A percentile compares a stretch with the other conserved stretches of the same genome.
phyloP scores from a whole-genome alignment of 2,888 invertebrate genomes.

The Macrosiphum euphorbiae region DNA sequence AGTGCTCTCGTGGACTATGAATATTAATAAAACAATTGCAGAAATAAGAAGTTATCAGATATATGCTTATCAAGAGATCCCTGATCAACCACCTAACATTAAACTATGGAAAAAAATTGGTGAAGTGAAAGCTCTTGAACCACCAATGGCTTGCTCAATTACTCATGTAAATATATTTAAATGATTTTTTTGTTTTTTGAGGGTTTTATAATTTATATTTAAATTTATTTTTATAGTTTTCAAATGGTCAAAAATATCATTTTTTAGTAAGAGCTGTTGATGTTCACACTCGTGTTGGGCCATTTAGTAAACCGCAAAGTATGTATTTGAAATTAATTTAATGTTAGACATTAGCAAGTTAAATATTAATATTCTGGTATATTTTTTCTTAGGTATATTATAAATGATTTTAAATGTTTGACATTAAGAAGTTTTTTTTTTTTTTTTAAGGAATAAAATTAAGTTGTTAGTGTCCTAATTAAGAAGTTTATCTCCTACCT shows the following conservation, averaged over 20 bases:
- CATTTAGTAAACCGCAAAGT: slow-evolving; percentile 85
- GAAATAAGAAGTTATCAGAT: slow-evolving; percentile 90
- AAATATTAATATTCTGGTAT: not conserved
- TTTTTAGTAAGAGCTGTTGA: slow-evolving; percentile 95
- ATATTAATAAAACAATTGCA: slow-evolving; percentile 77
- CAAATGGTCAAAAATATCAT: slow-evolving; percentile 91
- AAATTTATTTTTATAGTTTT: slow-evolving; percentile 75
- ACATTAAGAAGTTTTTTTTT: too few species aligned
- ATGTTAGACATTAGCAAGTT: not conserved
- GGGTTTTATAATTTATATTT: slow-evolving; percentile 71
- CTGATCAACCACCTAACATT: slow-evolving; percentile 76
- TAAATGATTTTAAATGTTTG: not conserved
- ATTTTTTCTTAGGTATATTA: not conserved
- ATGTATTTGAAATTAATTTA: slow-evolving; percentile 71
- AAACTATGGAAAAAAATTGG: slow-evolving; percentile 94
- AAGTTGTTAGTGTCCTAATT: too few species aligned
- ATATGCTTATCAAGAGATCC: slow-evolving; percentile 91
- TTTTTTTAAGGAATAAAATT: too few species aligned
- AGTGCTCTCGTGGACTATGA: slow-evolving; percentile 93
- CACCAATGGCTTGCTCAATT: slow-evolving; percentile 96
- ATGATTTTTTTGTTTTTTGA: slow-evolving; percentile 68
- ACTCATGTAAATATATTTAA: slow-evolving; percentile 76
- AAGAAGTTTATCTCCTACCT: not conserved
- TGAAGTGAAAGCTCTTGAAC: slow-evolving; percentile 87
- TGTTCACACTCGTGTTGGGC: slow-evolving; percentile 82